A percentile compares a stretch with the other conserved stretches of the same genome.
Conservation (phyloP, 1,140 invertebrate genomes). For the Heliconius eleuchia region DNA sequence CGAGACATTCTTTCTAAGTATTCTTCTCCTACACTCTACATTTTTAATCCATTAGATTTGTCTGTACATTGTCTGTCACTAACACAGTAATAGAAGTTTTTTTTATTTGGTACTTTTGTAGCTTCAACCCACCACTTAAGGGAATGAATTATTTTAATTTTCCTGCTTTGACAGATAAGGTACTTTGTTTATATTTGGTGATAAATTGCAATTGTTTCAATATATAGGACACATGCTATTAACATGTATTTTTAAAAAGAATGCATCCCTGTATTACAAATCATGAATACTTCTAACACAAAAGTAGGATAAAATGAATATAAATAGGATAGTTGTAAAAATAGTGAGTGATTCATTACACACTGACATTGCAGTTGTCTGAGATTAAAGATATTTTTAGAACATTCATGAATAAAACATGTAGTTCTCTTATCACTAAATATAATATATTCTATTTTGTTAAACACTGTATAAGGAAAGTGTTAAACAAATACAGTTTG, state of each 20-base stretch:
- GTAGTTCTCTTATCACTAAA: slow-evolving; percentile 12
- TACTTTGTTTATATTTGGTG: no score
- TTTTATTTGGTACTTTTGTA: no score
- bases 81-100: no score
- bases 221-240: neutral
- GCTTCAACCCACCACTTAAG: no score
- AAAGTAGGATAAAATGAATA: neutral
- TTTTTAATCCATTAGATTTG: no score
- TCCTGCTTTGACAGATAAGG: no score
- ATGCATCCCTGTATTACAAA: neutral
- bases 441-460: slow-evolving; percentile 5
- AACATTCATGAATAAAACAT: slow-evolving; percentile 19
- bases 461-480: neutral
- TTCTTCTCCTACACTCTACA: no score
- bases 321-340: slow-evolving; percentile 14
- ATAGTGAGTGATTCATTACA: slow-evolving; percentile 18
- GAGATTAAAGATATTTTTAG: slow-evolving; percentile 20
- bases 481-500: neutral
- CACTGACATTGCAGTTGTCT: slow-evolving; percentile 19
- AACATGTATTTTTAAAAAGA: neutral
- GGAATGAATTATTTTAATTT: no score
- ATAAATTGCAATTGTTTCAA: no score
- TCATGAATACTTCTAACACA: neutral
- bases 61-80: no score
- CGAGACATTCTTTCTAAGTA: no score